Percentiles rank a stretch among this genome's conserved stretches.
Conservation (phyloP, 2,113 vertebrate genomes). For the Emydocephalus ijimae region DNA sequence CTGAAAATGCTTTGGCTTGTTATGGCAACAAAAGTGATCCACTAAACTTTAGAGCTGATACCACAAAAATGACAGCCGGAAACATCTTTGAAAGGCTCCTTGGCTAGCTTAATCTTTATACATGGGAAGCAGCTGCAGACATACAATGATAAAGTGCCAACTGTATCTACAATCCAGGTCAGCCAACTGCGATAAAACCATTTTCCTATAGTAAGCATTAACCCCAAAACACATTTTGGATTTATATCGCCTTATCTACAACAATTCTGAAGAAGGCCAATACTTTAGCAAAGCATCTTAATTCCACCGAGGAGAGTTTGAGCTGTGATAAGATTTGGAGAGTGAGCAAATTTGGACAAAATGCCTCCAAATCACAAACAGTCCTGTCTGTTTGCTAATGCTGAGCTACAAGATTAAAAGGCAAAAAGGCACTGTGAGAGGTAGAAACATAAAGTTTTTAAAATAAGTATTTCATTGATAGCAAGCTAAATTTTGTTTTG, state of each 20-base stretch:
- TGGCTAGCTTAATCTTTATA: conserved; percentile 24
- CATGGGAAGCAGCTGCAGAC: conserved; percentile 9
- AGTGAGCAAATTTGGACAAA: neutral
- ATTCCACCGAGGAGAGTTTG: conserved; percentile 13
- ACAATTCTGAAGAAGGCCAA: conserved; percentile 6
- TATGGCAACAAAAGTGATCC: conserved; percentile 19
- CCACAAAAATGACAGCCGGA: conserved; percentile 17
- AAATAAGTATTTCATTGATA: neutral
- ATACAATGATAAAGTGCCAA: conserved; percentile 7
- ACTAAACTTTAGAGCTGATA: conserved; percentile 24
- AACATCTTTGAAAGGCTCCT: neutral
- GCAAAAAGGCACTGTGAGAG: neutral
- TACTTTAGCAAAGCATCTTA: conserved; percentile 27
- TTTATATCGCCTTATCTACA: conserved; percentile 10
- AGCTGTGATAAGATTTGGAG: neutral
- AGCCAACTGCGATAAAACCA: conserved; percentile 24
- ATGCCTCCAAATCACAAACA: neutral
- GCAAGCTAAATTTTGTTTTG: neutral
- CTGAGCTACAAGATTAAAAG: neutral
- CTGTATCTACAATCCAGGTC: conserved; percentile 24
- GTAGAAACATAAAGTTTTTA: neutral
- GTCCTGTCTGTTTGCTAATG: neutral
- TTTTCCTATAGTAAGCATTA: conserved; percentile 15
- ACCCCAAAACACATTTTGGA: conserved; percentile 4
- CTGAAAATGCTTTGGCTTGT: neutral